phyloP scores from a whole-genome alignment of 2,888 invertebrate genomes.

The Drosophila differens region DNA sequence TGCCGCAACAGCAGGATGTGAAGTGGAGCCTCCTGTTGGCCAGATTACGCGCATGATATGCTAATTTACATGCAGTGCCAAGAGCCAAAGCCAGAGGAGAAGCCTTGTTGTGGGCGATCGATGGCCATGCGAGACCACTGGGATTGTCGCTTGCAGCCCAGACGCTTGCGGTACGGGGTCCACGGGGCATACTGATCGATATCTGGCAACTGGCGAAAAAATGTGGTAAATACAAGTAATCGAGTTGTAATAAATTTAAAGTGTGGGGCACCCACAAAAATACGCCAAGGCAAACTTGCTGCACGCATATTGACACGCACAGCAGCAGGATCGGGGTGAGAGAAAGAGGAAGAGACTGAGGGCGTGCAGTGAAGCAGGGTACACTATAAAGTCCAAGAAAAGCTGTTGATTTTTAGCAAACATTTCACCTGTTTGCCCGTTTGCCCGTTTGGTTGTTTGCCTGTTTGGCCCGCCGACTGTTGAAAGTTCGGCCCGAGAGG shows the following conservation, averaged over 20 bases:
- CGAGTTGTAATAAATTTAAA: conserved; percentile 80
- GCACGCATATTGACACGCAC: conserved; percentile 80
- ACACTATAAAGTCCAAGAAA: conserved; percentile 67
- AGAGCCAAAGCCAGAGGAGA: conserved; percentile 23
- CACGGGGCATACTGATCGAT: conserved; percentile 68
- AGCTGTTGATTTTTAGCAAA: conserved; percentile 75
- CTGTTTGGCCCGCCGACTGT: conserved; percentile 45
- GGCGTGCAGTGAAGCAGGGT: conserved; percentile 5
- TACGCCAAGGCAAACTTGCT: conserved; percentile 68
- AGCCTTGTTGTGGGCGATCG: conserved; percentile 65
- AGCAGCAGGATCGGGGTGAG: conserved; percentile 25
- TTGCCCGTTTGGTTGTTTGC: conserved; percentile 10
- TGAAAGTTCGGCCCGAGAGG: conserved; percentile 68
- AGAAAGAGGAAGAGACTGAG: not conserved
- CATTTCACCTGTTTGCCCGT: conserved; percentile 74
- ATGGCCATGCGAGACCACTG: conserved; percentile 53
- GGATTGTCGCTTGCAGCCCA: conserved; percentile 19
- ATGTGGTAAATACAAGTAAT: conserved; percentile 81
- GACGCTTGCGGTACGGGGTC: conserved; percentile 29
- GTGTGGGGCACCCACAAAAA: conserved; percentile 78
- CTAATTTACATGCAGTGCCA: conserved; percentile 76
- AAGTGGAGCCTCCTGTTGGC: conserved; percentile 73
- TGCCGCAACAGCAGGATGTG: conserved; percentile 78
- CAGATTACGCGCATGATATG: conserved; percentile 81
- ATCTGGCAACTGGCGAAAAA: conserved; percentile 66